Conservation (phyloP, 2,113 vertebrate genomes). For the Rattus norvegicus region DNA sequence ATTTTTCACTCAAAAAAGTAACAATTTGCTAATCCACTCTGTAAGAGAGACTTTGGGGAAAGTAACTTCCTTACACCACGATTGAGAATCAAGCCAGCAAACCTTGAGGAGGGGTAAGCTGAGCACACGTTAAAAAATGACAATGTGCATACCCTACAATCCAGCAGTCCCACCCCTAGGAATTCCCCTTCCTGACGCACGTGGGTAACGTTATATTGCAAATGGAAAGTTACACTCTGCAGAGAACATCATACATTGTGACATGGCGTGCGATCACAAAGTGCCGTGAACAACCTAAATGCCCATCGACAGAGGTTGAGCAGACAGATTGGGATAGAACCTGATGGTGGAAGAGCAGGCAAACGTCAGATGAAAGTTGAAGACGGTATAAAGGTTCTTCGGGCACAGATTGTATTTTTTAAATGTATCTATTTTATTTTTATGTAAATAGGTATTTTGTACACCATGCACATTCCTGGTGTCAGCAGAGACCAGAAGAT, state of each 20-base stretch:
- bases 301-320: not conserved
- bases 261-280: not conserved
- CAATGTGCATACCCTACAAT: rapidly evolving
- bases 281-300: not conserved
- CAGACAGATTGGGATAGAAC: not conserved
- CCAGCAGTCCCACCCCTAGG: not conserved
- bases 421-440: not conserved
- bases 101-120: not conserved
- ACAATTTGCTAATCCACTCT: not conserved
- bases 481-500: not conserved
- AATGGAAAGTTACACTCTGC: not conserved
- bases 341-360: not conserved
- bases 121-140: not conserved
- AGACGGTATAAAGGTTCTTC: not conserved
- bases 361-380: not conserved
- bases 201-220: not conserved
- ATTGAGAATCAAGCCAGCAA: not conserved
- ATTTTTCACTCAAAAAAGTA: constrained; percentile 2
- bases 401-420: not conserved
- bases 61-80: not conserved
- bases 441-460: not conserved
- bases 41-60: not conserved
- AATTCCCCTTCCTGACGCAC: not conserved
- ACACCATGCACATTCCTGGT: not conserved
- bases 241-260: not conserved